A percentile compares a stretch with the other conserved stretches of the same genome.
These are phyloP conservation scores for Drosophila pandora DNA, from an alignment of 1,140 invertebrate species.

Conservation along the genomic window DNA sequence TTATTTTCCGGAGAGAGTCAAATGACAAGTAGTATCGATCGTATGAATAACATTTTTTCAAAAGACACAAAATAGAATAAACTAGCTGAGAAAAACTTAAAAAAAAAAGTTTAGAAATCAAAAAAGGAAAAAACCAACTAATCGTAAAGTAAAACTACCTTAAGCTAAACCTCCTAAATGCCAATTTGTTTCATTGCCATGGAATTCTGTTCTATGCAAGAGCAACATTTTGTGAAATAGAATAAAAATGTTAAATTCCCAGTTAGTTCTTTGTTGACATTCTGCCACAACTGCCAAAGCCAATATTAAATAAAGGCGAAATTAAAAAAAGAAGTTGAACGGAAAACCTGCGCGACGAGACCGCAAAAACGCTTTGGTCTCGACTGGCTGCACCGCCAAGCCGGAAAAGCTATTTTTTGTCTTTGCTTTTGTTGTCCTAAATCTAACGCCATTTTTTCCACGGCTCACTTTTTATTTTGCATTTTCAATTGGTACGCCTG, in stretches of 20 bases:
- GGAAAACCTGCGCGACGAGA: slow-evolving; percentile 46
- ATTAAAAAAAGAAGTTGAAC: slow-evolving; percentile 23
- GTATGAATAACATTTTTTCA: neutral
- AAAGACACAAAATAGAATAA: neutral
- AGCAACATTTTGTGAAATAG: slow-evolving; percentile 25
- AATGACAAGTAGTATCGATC: neutral
- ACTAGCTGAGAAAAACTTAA: neutral
- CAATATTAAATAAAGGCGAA: slow-evolving; percentile 49
- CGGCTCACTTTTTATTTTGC: slow-evolving; percentile 63
- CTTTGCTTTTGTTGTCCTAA: slow-evolving; percentile 71
- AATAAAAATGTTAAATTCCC: slow-evolving; percentile 39
- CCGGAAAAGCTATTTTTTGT: slow-evolving; percentile 42
- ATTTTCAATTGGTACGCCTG: slow-evolving; percentile 72
- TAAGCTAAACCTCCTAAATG: neutral
- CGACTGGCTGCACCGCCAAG: slow-evolving; percentile 49
- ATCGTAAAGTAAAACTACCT: neutral
- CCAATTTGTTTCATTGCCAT: neutral
- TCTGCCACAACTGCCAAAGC: slow-evolving; percentile 45
- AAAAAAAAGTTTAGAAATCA: neutral
- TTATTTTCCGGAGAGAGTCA: too few relatives aligned
- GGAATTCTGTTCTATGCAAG: slow-evolving; percentile 1
- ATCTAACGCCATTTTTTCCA: slow-evolving; percentile 64
- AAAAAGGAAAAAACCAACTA: neutral
- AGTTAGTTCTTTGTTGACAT: slow-evolving; percentile 47
- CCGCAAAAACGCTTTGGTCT: slow-evolving; percentile 64